Evolutionary conservation across 2,888 invertebrate genomes (phyloP), one percentile per base, ranked within the genome.

Genomic region (Hermaeophaga mercurialis): DNA sequence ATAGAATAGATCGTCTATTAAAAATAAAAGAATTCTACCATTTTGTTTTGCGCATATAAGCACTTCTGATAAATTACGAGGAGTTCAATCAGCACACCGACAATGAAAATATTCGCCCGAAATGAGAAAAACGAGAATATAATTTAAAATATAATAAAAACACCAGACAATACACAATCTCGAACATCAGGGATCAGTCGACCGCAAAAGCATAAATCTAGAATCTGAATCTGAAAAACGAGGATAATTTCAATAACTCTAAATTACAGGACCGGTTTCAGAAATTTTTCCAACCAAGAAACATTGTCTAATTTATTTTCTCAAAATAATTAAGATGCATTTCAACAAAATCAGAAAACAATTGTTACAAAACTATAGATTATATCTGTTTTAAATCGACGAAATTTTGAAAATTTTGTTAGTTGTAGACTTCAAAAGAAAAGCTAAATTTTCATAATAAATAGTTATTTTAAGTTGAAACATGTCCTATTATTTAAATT

Each of bases 171-270:
- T 52, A 55, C 57, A 57, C 57, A 56, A 54, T 56, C 58, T 59
- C 62, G 58, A 54, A 53, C 58, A 58, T 57, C 58, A 50, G 46
- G 31, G 49, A 46, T 56, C 58, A 49, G 54, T 56, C 58, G 58
- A 54, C 56, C 56, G 62, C 56, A 56, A 65, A 62, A 67, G 67
- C 70, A 72, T 70, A 72, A 70, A 72, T 70, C 69, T 70, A 65
- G 57, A 65, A 66, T 68, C 67, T 62, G 65, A 64, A 65, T 65
- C 67, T 67, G 67, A 64, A 69, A 64, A 69, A 69, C 67, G 69
- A 65, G 65, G 69, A 70, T 70, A 68, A 72, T 72, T 70, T 71
- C 70, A 71, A 72, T 71, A 70, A 70, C 69, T 50, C 50, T 33
- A 50, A 41, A 50, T 3, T 12, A n/a, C 50, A 50, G 50, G 33